Conservation (phyloP, 92 coral and sea anemone genomes). For the Phenganax marumi region DNA sequence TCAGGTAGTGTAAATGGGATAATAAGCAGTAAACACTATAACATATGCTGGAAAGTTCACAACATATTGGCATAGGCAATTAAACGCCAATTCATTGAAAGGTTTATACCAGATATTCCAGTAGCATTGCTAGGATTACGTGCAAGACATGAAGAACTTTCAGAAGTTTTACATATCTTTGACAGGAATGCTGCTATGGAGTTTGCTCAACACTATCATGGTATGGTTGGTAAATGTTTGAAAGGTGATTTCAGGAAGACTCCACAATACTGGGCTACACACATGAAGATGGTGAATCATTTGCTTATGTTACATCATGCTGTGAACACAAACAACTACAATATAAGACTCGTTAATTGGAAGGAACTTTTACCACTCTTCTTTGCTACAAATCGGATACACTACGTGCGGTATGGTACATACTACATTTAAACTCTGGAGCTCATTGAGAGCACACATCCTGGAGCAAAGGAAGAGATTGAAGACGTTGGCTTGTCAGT, state of each 20-base stretch:
- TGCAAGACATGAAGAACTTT: background rate
- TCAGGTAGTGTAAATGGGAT: slow-evolving; percentile 14
- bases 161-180: slow-evolving; percentile 6
- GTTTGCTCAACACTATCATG: slow-evolving; percentile 20
- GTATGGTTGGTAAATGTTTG: slow-evolving; percentile 22
- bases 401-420: slow-evolving; percentile 28
- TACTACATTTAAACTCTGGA: slow-evolving; percentile 4
- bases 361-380: slow-evolving; percentile 2
- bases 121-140: background rate
- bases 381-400: slow-evolving; percentile 29
- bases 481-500: slow-evolving; percentile 29
- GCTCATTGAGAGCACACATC: slow-evolving; percentile 17
- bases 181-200: slow-evolving; percentile 4
- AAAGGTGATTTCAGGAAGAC: slow-evolving; percentile 29
- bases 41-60: slow-evolving; percentile 28
- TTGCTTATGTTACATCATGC: slow-evolving; percentile 12
- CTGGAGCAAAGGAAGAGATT: slow-evolving; percentile 29
- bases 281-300: slow-evolving; percentile 13
- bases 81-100: slow-evolving; percentile 11
- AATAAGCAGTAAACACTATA: slow-evolving; percentile 12
- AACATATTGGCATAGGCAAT: slow-evolving; percentile 17
- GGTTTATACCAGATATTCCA: slow-evolving; percentile 11
- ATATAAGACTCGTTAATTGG: slow-evolving; percentile 7
- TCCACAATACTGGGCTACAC: slow-evolving; percentile 12
- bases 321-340: slow-evolving; percentile 9